Percentiles rank a stretch among this genome's conserved stretches.
Evolutionary conservation across 2,888 invertebrate species (phyloP).

Genomic region (Odontocolon sp.): DNA sequence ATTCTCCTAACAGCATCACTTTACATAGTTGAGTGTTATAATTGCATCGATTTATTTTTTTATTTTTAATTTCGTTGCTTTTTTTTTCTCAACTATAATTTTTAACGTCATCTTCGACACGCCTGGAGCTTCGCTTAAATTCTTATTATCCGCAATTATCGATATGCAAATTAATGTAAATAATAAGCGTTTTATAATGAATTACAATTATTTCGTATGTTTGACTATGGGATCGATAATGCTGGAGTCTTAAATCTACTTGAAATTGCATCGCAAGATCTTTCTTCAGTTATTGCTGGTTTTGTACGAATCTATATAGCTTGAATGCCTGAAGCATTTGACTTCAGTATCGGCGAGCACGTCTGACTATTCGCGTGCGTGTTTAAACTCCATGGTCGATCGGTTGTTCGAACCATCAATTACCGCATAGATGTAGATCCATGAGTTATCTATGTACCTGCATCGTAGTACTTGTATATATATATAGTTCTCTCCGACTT

Average conservation of each 20-base stretch:
- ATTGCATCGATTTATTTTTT: no score
- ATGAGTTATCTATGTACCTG: background rate
- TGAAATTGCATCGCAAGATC: slow-evolving; percentile 5
- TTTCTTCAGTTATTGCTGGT: background rate
- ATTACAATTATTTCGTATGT: background rate
- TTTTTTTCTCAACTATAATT: no score
- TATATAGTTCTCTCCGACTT: slow-evolving; percentile 6
- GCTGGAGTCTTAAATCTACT: slow-evolving; percentile 27
- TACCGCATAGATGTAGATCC: slow-evolving; percentile 34
- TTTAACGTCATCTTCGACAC: no score
- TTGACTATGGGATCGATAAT: background rate
- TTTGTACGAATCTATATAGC: background rate
- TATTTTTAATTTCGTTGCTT: no score
- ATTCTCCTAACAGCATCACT: no score
- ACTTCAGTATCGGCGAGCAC: background rate
- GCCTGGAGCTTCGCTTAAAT: no score
- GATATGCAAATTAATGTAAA: background rate
- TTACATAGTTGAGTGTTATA: no score
- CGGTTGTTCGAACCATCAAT: slow-evolving; percentile 43
- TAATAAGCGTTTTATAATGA: background rate
- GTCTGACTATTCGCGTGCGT: slow-evolving; percentile 22
- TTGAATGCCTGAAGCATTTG: background rate
- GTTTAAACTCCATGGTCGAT: slow-evolving; percentile 34
- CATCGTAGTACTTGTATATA: background rate
- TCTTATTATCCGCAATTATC: background rate